Base-by-base conservation (phyloP, 2,797 vertebrate species). In the Centropyge bicolor region DNA sequence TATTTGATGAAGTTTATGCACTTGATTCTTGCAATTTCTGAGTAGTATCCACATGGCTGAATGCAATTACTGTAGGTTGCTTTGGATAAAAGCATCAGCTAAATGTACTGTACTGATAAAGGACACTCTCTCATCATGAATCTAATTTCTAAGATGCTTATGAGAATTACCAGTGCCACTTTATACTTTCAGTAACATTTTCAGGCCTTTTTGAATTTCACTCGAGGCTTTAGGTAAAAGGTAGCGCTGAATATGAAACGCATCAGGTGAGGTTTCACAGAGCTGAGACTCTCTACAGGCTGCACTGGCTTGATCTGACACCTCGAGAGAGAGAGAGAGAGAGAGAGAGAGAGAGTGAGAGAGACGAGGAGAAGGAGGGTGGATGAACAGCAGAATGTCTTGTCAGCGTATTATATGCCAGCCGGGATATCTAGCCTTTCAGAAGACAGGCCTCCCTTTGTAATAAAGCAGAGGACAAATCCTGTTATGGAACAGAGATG, bases 381-480 rank as follows among this genome's bases (percentile, higher is more conserved):
- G 74, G 81, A 78, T 78, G 74, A 83, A 85, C 78, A 80, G 83
- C 81, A 93, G 92, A 90, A 90, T 89, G 91, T 88, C 86, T 91
- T 82, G 92, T 95, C 94, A 95, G 94, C 93, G 86, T 91, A 94
- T 94, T 92, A 91, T 87, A 86, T 80, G 90, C 89, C 91, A 89
- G 93, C 87, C 87, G 78, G 91, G 88, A 83, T 89, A 89, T 91
- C 83, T 91, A 93, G 92, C 90, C 94, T 94, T 95, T 96, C 95
- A 95, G 85, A 92, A 93, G 88, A 95, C 95, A 86, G 88, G 91
- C 35, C 92, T 91, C 91, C 89, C 43, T 93, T 88, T 91, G 88
- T 96, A 96, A 97, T 97, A 96, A 95, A 96, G 96, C 96, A 96
- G 95, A 94, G 94, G 94, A 93, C 91, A 96, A 96, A 97, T 97